Base-by-base conservation (phyloP, 2,888 invertebrate species). In the Quadriops clusia region DNA sequence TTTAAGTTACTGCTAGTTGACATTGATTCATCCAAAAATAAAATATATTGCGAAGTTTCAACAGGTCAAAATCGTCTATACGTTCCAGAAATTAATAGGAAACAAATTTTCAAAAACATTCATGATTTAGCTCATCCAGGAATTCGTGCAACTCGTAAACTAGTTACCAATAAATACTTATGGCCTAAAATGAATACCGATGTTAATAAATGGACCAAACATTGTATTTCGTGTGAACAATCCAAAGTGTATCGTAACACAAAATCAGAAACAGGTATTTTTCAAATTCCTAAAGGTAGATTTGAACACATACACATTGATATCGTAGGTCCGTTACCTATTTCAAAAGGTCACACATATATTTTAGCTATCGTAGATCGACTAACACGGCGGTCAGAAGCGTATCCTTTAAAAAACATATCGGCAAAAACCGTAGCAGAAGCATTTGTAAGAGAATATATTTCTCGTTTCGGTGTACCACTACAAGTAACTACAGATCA, bases 221-320 rank as follows among this genome's bases (percentile, higher is more conserved):
- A 15, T 6, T 37, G 38, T 12, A 9, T 44, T 3, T 17, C 21
- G 1, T 58, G 57, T 31, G 58, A 57, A 31, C 31, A 34, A n/a
- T 23, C 42, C 2, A 60, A 58, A 34, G 35, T 58, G 0, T 33
- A 39, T 2, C 37, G 53, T 3, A 55, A 54, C 32, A 40, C 38
- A 3, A 32, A 30, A 23, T 23, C 42, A 3, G 37, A 39, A 5
- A 24, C 41, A 2, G 25, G 25, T 12, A 16, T 30, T 6, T 44
- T 50, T 25, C n/a, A 28, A 3, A 23, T 31, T 4, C 44, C 50
- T 1, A 37, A 39, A 10, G 28, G 25, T 5, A 40, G 58, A 12
- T 60, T 64, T 39, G 36, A 44, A 3, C 57, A 60, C 33, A 43
- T 62, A 4, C 59, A 63, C 40, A 45, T 64, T 3, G 60, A 64